Conservation (phyloP, 2,888 invertebrate genomes). For the Chesias legatella region DNA sequence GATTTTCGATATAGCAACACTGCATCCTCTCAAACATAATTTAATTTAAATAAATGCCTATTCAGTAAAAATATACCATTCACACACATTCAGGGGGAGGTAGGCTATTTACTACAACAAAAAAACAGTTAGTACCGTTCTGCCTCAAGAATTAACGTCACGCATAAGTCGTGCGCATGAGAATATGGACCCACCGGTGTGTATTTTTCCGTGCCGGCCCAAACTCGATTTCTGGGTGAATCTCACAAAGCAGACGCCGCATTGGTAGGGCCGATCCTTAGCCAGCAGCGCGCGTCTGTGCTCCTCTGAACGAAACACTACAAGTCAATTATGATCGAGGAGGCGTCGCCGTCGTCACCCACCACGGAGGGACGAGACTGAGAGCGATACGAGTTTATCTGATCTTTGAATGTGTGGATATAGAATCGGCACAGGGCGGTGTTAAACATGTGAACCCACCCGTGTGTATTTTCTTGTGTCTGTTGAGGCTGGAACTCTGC, state of each 20-base stretch:
- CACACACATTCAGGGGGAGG: constrained; percentile 77
- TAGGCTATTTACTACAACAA: constrained; percentile 46
- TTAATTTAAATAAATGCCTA: constrained; percentile 53
- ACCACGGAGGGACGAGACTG: constrained; percentile 39
- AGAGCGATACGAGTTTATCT: constrained; percentile 16
- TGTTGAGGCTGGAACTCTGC: constrained; percentile 86
- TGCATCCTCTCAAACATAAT: constrained; percentile 60
- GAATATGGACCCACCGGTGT: constrained; percentile 76
- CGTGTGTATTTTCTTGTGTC: constrained; percentile 86
- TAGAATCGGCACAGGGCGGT: constrained; percentile 48
- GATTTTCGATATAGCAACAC: constrained; percentile 75
- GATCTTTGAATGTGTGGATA: constrained; percentile 34
- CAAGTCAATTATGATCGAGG: constrained; percentile 46
- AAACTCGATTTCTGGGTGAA: constrained; percentile 85
- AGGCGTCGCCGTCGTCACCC: no score
- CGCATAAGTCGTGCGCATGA: constrained; percentile 57
- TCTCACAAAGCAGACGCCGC: constrained; percentile 83
- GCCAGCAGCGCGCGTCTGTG: constrained; percentile 72
- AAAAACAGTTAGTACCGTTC: constrained; percentile 55
- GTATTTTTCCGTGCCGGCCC: constrained; percentile 84
- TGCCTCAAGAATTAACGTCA: constrained; percentile 64
- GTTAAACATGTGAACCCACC: constrained; percentile 68
- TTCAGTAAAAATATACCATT: constrained; percentile 53
- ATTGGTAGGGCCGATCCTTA: constrained; percentile 81
- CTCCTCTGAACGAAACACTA: constrained; percentile 71